Evolutionary conservation across 2,797 vertebrate species (phyloP).

Genomic region (Lutjanus argentimaculatus): DNA sequence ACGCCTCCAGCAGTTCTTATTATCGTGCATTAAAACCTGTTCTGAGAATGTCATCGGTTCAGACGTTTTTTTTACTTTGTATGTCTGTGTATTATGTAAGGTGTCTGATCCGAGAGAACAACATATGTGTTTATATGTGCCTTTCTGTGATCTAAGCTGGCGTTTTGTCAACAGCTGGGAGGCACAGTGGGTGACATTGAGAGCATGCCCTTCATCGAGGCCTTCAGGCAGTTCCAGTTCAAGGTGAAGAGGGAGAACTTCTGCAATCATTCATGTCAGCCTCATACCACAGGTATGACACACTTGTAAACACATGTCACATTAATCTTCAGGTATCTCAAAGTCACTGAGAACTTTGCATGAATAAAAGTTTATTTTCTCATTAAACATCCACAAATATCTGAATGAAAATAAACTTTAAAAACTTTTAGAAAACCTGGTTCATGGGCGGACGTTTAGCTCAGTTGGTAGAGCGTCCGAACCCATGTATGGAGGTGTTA

Average conservation of each 20-base stretch:
- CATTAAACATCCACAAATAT: too few species aligned
- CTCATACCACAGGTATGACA: conserved; percentile 93
- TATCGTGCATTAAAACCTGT: conserved; percentile 27
- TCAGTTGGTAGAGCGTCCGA: too few species aligned
- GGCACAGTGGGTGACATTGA: conserved; percentile 97
- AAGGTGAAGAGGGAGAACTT: conserved; percentile 97
- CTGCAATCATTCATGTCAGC: conserved; percentile 97
- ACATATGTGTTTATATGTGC: conserved; percentile 12
- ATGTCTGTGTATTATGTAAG: conserved; percentile 5
- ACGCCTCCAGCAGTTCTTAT: conserved; percentile 29
- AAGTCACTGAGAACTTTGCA: too few species aligned
- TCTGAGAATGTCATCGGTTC: conserved; percentile 18
- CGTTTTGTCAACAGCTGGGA: conserved; percentile 88
- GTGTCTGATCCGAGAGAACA: conserved; percentile 1
- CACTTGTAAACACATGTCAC: neutral
- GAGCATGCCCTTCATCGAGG: conserved; percentile 98
- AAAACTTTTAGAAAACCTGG: too few species aligned
- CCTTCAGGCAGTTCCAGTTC: conserved; percentile 98
- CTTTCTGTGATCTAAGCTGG: conserved; percentile 32
- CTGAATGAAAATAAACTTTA: too few species aligned
- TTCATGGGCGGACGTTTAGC: too few species aligned
- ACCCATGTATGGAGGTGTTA: too few species aligned
- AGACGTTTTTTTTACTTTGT: conserved; percentile 10
- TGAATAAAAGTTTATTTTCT: too few species aligned
- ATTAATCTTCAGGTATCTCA: neutral